Evolutionary conservation across 1,140 invertebrate species (phyloP), one percentile per base, ranked within the genome.

Genomic region (Drosophila bocqueti): DNA sequence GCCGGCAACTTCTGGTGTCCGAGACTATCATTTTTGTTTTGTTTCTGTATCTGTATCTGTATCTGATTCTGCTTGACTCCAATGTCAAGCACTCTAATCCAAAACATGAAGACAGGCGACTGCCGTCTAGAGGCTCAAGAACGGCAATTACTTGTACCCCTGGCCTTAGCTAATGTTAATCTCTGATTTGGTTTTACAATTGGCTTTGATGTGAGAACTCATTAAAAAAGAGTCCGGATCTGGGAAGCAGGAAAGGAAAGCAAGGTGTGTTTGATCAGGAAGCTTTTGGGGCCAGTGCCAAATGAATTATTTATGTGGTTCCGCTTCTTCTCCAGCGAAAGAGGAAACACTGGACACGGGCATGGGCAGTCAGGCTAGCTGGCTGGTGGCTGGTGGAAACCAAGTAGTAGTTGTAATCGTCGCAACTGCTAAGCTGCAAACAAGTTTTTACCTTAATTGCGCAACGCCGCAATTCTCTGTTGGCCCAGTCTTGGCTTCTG

Each of bases 381-480:
- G 2, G 24, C 24, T 24, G 24, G 24, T 29, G 26, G 55, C 31
- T 40, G 18, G 31, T 67, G 60, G 18, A 50, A 26, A 29, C 29
- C 52, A 55, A 26, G 26, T 26, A 26, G 36, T 11, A 36, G 16
- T 52, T 57, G 59, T 64, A 64, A 74, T 26, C 42, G 24, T 8
- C n/a, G 49, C 59, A 50, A 26, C 18, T 47, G 49, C 9, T 26
- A n/a, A 71, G 54, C 67, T 16, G 24, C 29, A 81, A 85, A 86
- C 83, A 57, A 72, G 83, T 85, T 86, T 38, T 76, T 49, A 52
- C 62, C 42, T 75, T 43, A 75, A 83, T 87, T 89, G 83, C 80
- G 80, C 84, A 87, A 87, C 50, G 18, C 16, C 29, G 34, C 42
- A 47, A 76, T 72, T 64, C 31, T 16, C 13, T 15, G 40, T 50